Evolutionary conservation across 1,140 invertebrate species (phyloP), one percentile per base, ranked within the genome.

Genomic region (Nymphalis io): DNA sequence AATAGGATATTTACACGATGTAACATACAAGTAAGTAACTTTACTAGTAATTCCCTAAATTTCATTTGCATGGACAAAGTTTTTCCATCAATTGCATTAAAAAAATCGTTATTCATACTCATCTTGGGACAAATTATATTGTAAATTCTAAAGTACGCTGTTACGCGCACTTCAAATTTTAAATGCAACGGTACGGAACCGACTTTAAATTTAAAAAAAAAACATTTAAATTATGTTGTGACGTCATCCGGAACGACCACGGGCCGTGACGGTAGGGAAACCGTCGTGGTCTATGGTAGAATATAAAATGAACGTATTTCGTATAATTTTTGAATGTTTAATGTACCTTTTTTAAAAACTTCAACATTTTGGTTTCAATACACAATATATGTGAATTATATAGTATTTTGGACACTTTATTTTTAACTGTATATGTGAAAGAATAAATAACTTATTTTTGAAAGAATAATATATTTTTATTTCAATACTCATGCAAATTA

Each of bases 201-300:
- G 20, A 23, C 2, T n/a, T 33, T 33, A 33, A 33, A 33, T n/a
- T n/a, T 12, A 15, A 16, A 27, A 55, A 27, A 27, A 55, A 27
- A 55, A 55, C 20, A 55, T 65, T 84, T 80, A 74, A 81, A 80
- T 81, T 82, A 71, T 70, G 66, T 63, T 66, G 76, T 70, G 20
- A 55, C 75, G 23, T 70, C 67, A 68, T 68, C 77, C 78, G 77
- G 72, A 83, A 82, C 81, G 74, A 67, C 38, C 79, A 70, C 42
- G 60, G 38, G 60, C 74, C 83, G 79, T 87, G 84, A 84, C 82
- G 76, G 57, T 60, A 73, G 72, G 65, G 62, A 73, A 62, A 76
- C 27, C 42, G n/a, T 58, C 67, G 80, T 82, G 78, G 68, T 72
- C 81, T 86, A 82, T 86, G 84, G 76, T 64, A 76, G 71, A 64